Evolutionary conservation across 2,888 invertebrate genomes (phyloP), one percentile per base, ranked within the genome.

Genomic region (Oegoconia quadripuncta): DNA sequence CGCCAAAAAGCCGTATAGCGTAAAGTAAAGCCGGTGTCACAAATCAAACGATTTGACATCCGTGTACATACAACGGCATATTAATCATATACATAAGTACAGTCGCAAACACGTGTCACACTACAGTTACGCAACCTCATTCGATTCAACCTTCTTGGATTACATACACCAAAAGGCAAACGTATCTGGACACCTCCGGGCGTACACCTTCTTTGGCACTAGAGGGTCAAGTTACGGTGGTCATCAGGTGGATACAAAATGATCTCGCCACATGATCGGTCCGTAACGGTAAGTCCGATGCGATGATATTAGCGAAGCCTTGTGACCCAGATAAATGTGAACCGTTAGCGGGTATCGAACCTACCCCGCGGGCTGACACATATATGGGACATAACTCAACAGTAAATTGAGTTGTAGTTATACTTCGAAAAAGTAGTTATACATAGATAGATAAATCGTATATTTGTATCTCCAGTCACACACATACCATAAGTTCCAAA

Each of bases 281-380:
- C n/a, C n/a, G n/a, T 80, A 82, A 83, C 82, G 77, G 79, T 71
- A 68, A 46, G 48, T 41, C 37, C 54, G 57, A 59, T 55, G 62
- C 61, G 59, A 65, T 69, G 72, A 83, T 84, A 84, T 86, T 83
- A 82, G 84, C 84, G 67, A 82, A 81, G 82, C 86, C 86, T 79
- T 72, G 66, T 86, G 80, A 86, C 84, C 83, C 66, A 86, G 70
- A 65, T 74, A 57, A 59, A 50, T 45, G 48, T 44, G 57, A 70
- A 67, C 86, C 80, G 86, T 83, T 83, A 78, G 61, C 66, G 80
- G 75, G 54, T 79, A 48, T 75, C 73, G 81, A 81, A 80, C 81
- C 59, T 52, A 50, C 59, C 59, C 66, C 71, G 72, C 62, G 46
- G 49, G 49, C 52, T 61, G 58, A 58, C 58, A 64, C 63, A 64